phyloP scores from a whole-genome alignment of 2,888 invertebrate genomes.

The Apotomis turbidana region DNA sequence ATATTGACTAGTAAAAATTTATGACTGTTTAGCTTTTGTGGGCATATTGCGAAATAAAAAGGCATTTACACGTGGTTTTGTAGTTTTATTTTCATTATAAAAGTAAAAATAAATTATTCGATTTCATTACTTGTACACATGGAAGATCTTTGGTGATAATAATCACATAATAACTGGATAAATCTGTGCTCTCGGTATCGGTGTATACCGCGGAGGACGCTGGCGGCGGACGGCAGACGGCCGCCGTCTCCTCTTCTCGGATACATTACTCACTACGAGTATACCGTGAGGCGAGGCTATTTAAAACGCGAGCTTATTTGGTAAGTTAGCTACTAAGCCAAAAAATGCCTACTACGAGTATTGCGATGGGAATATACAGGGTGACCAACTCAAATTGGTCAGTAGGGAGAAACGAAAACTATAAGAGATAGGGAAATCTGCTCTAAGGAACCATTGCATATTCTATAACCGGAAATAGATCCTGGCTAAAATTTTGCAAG shows the following conservation, averaged over 20 bases:
- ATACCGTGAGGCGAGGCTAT: too few species aligned
- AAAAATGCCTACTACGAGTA: too few species aligned
- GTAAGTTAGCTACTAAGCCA: too few species aligned
- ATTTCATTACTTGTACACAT: slow-evolving; percentile 2
- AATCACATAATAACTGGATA: neutral
- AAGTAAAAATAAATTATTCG: slow-evolving; percentile 22
- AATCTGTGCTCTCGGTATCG: neutral
- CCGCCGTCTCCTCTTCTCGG: neutral
- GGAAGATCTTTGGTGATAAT: slow-evolving; percentile 29
- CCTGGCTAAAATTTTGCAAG: too few species aligned
- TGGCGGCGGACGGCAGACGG: neutral
- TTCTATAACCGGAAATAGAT: too few species aligned
- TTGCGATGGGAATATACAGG: too few species aligned
- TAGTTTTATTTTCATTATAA: slow-evolving; percentile 60
- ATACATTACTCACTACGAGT: neutral
- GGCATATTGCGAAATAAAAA: slow-evolving; percentile 81
- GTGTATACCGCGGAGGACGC: too few species aligned
- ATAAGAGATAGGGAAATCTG: too few species aligned
- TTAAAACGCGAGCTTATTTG: too few species aligned
- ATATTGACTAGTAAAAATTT: slow-evolving; percentile 74
- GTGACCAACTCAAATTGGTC: too few species aligned
- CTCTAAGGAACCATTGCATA: too few species aligned
- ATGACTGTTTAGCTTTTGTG: slow-evolving; percentile 81
- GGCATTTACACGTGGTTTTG: slow-evolving; percentile 70
- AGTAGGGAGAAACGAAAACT: too few species aligned